Base-by-base conservation (phyloP, 1,140 invertebrate species). In the Pinna nobilis region DNA sequence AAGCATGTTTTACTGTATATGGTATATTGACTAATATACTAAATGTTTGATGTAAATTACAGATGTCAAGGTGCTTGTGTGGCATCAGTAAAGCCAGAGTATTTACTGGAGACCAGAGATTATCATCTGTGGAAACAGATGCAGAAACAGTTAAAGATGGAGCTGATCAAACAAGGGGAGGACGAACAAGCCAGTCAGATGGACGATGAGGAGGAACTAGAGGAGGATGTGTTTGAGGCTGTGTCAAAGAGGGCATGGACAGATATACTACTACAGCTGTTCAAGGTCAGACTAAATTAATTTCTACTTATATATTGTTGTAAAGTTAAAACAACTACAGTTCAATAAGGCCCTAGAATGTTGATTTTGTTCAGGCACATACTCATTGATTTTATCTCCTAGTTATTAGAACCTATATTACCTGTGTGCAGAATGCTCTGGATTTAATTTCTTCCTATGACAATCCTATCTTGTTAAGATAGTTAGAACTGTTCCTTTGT, bases 211-310 rank as follows among this genome's bases (percentile, higher is more conserved):
- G 79, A 86, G 32, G 76, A 81, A 28, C 75, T 88, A 20, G 84
- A 85, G 32, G 82, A 86, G 44, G 82, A 88, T 59, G 74, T 88
- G 13, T 90, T 89, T 85, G 87, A 89, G 73, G 82, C 84, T 9
- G 81, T 90, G 6, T 88, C 86, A 11, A 89, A 88, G 76, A 74
- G 85, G 59, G 83, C 86, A 15, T 90, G 89, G 89, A 85, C 86
- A 3, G 88, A 89, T 70, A 77, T 88, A 32, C 76, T 89, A 13
- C 74, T 90, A 28, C 89, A 90, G 78, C 76, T 88, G 25, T 71
- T 87, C 55, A 89, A 89, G 83, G 88, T 89, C 70, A 37, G n/a
- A 57, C 11, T 13, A 23, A 18, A 32, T 20, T 18, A 28, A 23
- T 18, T 18, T 50, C 9, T 63, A n/a, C n/a, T 53, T 51, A 18